Percentiles rank a stretch among this genome's conserved stretches.
These are phyloP conservation scores for Drosophila atripex DNA, from an alignment of 2,888 invertebrate genomes.

Conservation along the genomic window DNA sequence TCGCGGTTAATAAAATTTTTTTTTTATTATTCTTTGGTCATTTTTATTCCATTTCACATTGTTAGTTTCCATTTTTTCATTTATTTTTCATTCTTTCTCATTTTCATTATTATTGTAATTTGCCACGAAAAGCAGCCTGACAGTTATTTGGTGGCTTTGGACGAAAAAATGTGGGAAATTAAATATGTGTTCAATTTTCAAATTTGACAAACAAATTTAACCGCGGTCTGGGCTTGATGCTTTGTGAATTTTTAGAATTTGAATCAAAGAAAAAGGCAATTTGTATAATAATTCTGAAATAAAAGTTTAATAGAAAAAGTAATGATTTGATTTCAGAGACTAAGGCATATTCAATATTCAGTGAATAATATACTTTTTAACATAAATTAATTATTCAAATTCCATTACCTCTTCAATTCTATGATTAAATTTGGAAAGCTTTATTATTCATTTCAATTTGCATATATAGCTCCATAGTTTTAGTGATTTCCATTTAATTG, in stretches of 20 bases:
- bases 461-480: conserved; percentile 6
- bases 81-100: conserved; percentile 9
- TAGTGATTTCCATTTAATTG: background rate
- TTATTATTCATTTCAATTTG: conserved; percentile 1
- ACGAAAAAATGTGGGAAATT: conserved; percentile 45
- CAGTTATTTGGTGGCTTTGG: conserved; percentile 47
- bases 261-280: conserved; percentile 31
- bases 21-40: conserved; percentile 10
- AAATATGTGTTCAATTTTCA: conserved; percentile 60
- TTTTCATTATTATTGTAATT: conserved; percentile 63
- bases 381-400: conserved; percentile 6
- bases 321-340: conserved; percentile 9
- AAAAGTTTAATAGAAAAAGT: conserved; percentile 8
- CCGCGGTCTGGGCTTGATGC: conserved; percentile 18
- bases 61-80: conserved; percentile 38
- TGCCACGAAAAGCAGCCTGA: conserved; percentile 62
- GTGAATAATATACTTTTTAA: conserved; percentile 10
- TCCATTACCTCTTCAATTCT: conserved; percentile 7
- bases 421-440: background rate
- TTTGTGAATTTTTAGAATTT: conserved; percentile 30
- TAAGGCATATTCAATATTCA: conserved; percentile 6
- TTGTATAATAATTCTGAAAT: conserved; percentile 32
- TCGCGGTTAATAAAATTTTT: conserved; percentile 67
- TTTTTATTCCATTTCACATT: conserved; percentile 54
- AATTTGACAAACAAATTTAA: conserved; percentile 54